phyloP scores from a whole-genome alignment of 2,797 vertebrate species.

The Cynopterus sphinx region DNA sequence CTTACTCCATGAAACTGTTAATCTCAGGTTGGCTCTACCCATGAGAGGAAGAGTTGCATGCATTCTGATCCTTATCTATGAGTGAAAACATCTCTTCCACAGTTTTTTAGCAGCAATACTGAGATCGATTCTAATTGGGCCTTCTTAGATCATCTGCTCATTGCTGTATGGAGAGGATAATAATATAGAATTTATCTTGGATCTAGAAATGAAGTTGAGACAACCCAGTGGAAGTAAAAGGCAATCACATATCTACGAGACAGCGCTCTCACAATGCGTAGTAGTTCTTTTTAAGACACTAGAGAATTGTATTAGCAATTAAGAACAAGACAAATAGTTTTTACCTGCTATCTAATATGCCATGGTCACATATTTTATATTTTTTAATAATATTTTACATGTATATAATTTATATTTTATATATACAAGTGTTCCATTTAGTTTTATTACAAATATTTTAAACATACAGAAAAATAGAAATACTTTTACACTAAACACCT shows the following conservation, averaged over 20 bases:
- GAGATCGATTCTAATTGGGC: not conserved
- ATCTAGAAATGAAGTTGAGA: not conserved
- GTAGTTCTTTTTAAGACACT: not conserved
- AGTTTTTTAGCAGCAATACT: not conserved
- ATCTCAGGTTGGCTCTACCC: not conserved
- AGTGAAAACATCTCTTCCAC: not conserved
- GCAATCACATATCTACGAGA: not conserved
- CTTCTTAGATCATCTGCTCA: not conserved
- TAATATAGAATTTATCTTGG: not conserved
- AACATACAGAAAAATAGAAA: not conserved
- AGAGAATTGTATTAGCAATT: not conserved
- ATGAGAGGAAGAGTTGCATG: not conserved
- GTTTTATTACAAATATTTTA: not conserved
- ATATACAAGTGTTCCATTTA: not conserved
- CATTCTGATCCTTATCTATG: not conserved
- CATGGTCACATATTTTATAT: not conserved
- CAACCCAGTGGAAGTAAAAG: not conserved
- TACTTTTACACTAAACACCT: not conserved
- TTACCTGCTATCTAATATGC: not conserved
- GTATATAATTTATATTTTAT: not conserved
- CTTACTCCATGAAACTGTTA: not conserved
- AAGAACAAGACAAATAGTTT: not conserved
- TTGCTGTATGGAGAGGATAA: not conserved
- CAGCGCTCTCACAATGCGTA: too few species aligned
- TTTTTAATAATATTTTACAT: not conserved